Evolutionary conservation across 2,797 vertebrate genomes (phyloP), one percentile per base, ranked within the genome.

Genomic region (Sebastes miniatus): DNA sequence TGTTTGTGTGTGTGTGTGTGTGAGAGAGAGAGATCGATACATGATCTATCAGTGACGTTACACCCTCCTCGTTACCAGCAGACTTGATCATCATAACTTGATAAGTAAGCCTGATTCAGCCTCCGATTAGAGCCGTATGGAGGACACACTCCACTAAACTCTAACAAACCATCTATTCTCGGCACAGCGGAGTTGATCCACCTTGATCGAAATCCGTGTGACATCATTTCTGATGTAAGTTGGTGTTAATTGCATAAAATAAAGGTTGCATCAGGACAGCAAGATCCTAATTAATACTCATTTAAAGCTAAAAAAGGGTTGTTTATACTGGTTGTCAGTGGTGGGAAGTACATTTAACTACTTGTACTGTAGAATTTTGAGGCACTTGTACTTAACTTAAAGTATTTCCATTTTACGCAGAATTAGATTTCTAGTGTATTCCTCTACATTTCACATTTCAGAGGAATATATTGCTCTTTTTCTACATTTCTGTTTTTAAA

Each of bases 201-300:
- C 67, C 58, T 79, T n/a, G 1, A 52, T 75, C 67, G 68, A 80
- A 84, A 83, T 80, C 85, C 59, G 65, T 39, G 80, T 86, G 84
- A 86, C 83, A 79, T 89, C 1, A 83, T 76, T 84, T 84, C 34
- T 75, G 62, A 86, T 84, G 86, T 76, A 78, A 83, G n/a, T 22
- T 29, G 20, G 14, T 27, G 24, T 61, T 73, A n/a, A 68, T 88
- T 73, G 57, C 76, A 47, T 69, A 69, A 85, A 77, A 20, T 58
- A 66, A 36, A 25, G 52, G 67, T 56, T 69, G 39, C 32, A 39
- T 52, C 39, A 22, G 69, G 56, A 31, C 69, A 52, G 18, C 9
- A 59, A 22, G 4, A 10, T 3, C 18, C 50, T 1, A 59, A 1
- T 68, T 59, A 24, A 62, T 4, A 27, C 36, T 71, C 4, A n/a